Percentiles rank a stretch among this genome's conserved stretches.
Evolutionary conservation across 92 coral and sea anemone genomes (phyloP).

Genomic region (Paragorgia papillata): DNA sequence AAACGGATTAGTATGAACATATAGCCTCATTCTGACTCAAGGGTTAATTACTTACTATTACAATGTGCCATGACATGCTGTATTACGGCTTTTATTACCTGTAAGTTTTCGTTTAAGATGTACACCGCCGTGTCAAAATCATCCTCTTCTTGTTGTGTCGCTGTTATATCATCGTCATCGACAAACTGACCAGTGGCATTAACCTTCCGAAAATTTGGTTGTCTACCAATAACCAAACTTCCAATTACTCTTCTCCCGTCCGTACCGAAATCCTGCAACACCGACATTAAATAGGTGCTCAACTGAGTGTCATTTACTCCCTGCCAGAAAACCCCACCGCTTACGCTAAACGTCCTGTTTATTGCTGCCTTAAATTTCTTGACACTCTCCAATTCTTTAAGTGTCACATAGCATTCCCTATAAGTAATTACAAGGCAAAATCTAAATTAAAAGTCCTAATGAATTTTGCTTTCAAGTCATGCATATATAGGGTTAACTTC

Average conservation of each 20-base stretch:
- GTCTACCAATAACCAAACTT: constrained; percentile 26
- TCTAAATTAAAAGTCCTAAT: no score
- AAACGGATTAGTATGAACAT: no score
- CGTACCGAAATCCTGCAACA: constrained; percentile 1
- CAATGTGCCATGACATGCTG: no score
- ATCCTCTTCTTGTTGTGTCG: not conserved
- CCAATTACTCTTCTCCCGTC: constrained; percentile 1
- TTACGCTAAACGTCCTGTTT: constrained; percentile 14
- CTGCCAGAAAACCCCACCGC: constrained; percentile 34
- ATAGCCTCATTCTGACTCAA: no score
- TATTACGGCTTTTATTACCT: no score
- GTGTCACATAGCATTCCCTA: no score
- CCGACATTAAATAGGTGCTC: constrained; percentile 1
- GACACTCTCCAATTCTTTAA: constrained; percentile 17
- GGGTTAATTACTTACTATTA: no score
- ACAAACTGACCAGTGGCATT: not conserved
- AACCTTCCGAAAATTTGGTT: not conserved
- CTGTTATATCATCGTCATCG: not conserved
- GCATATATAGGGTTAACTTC: no score
- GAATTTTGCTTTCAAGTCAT: no score
- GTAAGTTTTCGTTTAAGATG: constrained; percentile 28
- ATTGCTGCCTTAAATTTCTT: constrained; percentile 38
- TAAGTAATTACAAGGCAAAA: no score
- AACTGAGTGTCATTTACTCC: constrained; percentile 18
- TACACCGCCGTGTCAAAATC: constrained; percentile 28